These are phyloP conservation scores for Megamerina dolium DNA, from an alignment of 2,888 invertebrate genomes.

Conservation along the genomic window DNA sequence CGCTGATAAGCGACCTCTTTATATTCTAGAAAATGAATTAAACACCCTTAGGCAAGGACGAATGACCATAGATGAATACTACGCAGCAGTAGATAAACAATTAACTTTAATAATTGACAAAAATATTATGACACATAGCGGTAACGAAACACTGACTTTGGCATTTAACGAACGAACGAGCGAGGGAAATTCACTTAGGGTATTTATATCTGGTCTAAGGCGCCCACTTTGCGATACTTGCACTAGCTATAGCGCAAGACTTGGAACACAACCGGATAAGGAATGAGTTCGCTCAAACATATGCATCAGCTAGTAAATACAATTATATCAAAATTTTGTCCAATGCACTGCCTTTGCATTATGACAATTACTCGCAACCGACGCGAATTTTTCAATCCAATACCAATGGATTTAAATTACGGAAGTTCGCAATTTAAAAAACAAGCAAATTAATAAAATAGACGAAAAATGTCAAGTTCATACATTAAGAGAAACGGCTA, in stretches of 20 bases:
- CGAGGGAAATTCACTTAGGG: slow-evolving; percentile 12
- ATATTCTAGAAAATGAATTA: slow-evolving; percentile 11
- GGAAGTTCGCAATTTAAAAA: background rate
- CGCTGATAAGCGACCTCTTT: slow-evolving; percentile 11
- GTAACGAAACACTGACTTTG: slow-evolving; percentile 1
- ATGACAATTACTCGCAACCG: too few species aligned
- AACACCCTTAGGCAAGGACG: slow-evolving; percentile 16
- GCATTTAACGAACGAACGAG: slow-evolving; percentile 9
- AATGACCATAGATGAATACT: slow-evolving; percentile 12
- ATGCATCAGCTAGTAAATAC: slow-evolving; percentile 1
- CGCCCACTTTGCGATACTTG: slow-evolving; percentile 11
- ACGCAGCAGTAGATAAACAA: slow-evolving; percentile 12
- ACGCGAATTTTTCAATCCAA: too few species aligned
- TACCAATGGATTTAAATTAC: too few species aligned
- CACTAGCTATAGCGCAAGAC: slow-evolving; percentile 6
- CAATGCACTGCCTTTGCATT: too few species aligned
- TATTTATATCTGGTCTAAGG: slow-evolving; percentile 13
- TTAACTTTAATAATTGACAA: slow-evolving; percentile 14
- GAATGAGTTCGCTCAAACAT: slow-evolving; percentile 10
- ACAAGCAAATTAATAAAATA: background rate
- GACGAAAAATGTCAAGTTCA: background rate
- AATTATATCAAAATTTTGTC: too few species aligned
- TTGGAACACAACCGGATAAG: slow-evolving; percentile 8
- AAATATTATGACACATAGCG: slow-evolving; percentile 10
- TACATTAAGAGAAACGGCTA: slow-evolving; percentile 3